These are phyloP conservation scores for Triplophysa bombifrons DNA, from an alignment of 2,797 vertebrate species.

Conservation along the genomic window DNA sequence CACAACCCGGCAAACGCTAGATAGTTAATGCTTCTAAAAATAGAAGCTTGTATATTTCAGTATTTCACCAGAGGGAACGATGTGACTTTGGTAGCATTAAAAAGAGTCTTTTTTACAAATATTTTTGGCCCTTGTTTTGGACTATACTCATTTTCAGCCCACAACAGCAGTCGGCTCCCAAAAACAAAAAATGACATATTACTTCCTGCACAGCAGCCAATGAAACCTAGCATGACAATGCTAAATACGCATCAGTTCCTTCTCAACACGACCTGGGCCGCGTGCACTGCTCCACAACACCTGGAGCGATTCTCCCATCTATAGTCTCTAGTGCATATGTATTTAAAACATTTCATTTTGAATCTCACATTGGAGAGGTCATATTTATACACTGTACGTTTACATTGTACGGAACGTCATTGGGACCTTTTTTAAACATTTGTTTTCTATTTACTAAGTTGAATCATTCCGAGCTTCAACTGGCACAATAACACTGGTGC, in stretches of 20 bases:
- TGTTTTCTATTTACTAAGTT: constrained; percentile 34
- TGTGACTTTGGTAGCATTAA: constrained; percentile 53
- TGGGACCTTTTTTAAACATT: constrained; percentile 30
- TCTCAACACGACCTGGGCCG: constrained; percentile 22
- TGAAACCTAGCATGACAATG: constrained; percentile 52
- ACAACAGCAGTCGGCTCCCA: constrained; percentile 53
- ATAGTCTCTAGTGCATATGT: constrained; percentile 29
- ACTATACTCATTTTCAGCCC: constrained; percentile 40
- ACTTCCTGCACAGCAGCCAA: constrained; percentile 59
- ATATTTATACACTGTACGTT: constrained; percentile 17
- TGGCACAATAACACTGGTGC: constrained; percentile 67
- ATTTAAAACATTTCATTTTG: constrained; percentile 12
- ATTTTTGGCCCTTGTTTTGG: constrained; percentile 13
- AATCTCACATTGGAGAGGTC: constrained; percentile 12
- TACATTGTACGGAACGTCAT: constrained; percentile 5
- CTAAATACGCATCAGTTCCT: constrained; percentile 12
- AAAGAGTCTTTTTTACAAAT: constrained; percentile 36
- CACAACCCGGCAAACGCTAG: constrained; percentile 41
- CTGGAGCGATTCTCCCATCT: constrained; percentile 23
- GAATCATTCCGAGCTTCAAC: constrained; percentile 70
- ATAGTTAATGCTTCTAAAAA: constrained; percentile 59
- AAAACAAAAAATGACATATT: constrained; percentile 53
- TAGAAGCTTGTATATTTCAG: constrained; percentile 52
- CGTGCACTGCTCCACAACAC: constrained; percentile 18
- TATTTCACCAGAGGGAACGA: constrained; percentile 56